Evolutionary conservation across 2,888 invertebrate genomes (phyloP).

Genomic region (Oscheius sp.): DNA sequence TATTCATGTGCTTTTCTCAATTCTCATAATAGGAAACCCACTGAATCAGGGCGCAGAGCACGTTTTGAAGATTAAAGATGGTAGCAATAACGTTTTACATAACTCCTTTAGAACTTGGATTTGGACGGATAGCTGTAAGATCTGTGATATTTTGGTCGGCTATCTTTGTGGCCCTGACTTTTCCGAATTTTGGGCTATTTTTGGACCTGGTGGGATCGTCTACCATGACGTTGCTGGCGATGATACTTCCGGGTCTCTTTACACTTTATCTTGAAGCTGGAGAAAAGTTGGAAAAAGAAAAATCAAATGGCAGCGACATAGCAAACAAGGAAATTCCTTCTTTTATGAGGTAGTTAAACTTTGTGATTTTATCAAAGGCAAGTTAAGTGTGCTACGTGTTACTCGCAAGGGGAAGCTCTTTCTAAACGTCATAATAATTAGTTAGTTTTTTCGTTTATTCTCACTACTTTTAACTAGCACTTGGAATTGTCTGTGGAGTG

Average conservation of each 20-base stretch:
- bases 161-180: slow-evolving; percentile 37
- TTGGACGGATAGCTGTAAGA: slow-evolving; percentile 38
- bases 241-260: slow-evolving; percentile 43
- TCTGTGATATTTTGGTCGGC: slow-evolving; percentile 38
- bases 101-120: slow-evolving; percentile 41
- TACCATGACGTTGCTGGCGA: slow-evolving; percentile 38
- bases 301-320: too few species aligned
- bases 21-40: slow-evolving; percentile 47
- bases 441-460: too few species aligned
- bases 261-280: slow-evolving; percentile 40
- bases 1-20: slow-evolving; percentile 45
- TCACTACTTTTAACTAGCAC: too few species aligned
- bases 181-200: slow-evolving; percentile 48
- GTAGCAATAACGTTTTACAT: slow-evolving; percentile 18
- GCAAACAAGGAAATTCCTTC: neutral
- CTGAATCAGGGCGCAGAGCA: slow-evolving; percentile 43
- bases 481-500: slow-evolving; percentile 25
- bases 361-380: too few species aligned
- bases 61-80: slow-evolving; percentile 37
- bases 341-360: neutral
- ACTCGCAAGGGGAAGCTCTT: slow-evolving; percentile 4
- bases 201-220: slow-evolving; percentile 41
- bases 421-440: slow-evolving; percentile 2
- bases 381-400: slow-evolving; percentile 2
- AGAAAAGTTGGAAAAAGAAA: slow-evolving; percentile 33